These are phyloP conservation scores for Drosophila teissieri DNA, from an alignment of 1,140 invertebrate genomes.

Conservation along the genomic window DNA sequence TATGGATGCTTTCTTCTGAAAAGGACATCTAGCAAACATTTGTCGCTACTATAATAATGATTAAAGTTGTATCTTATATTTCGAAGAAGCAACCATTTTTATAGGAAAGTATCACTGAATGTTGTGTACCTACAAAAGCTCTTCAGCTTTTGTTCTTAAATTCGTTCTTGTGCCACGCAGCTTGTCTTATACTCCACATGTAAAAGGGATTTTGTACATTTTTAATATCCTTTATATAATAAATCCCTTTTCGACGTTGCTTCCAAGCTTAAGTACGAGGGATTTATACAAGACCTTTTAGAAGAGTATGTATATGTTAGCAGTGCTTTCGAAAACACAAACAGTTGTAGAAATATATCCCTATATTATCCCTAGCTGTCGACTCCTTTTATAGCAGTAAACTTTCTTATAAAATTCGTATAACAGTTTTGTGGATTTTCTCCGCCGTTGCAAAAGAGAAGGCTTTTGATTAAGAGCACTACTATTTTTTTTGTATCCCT, in stretches of 20 bases:
- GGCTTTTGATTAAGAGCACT: not conserved
- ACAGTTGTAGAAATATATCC: too few species aligned
- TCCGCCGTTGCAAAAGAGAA: not conserved
- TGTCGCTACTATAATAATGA: not conserved
- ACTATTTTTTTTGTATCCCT: too few species aligned
- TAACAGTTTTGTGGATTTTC: not conserved
- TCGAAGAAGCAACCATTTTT: not conserved
- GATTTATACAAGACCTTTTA: too few species aligned
- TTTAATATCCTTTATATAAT: not conserved
- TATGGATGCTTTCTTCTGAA: not conserved
- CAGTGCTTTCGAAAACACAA: too few species aligned
- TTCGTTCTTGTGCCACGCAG: not conserved
- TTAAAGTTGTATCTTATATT: not conserved
- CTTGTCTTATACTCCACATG: not conserved
- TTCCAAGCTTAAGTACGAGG: too few species aligned
- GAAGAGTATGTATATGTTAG: too few species aligned
- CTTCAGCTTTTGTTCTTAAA: not conserved
- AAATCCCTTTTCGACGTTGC: not conserved
- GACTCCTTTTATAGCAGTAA: not conserved
- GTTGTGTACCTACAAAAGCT: not conserved
- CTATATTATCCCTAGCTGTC: not conserved
- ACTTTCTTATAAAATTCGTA: not conserved
- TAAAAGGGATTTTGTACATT: not conserved
- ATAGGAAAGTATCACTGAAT: not conserved
- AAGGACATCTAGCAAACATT: not conserved